Conservation (phyloP, 2,113 vertebrate genomes). For the Mionectes macconnelli region DNA sequence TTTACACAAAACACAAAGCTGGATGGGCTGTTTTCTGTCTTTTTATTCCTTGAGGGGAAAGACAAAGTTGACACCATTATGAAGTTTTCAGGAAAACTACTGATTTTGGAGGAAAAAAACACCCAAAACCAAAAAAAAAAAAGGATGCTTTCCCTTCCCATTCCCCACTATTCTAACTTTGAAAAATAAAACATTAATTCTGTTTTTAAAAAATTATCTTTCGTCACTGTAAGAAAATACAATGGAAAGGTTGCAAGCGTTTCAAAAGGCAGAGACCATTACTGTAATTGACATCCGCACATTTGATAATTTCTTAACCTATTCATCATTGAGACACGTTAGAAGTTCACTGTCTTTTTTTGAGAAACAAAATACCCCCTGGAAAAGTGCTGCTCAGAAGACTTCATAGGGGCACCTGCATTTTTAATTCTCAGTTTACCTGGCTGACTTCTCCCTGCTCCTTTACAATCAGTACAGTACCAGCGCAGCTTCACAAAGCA, state of each 20-base stretch:
- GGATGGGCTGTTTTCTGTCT: not conserved
- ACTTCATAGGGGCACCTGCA: not conserved
- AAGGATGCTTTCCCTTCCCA: not conserved
- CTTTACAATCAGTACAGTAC: not conserved
- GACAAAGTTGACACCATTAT: not conserved
- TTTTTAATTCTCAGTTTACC: not conserved
- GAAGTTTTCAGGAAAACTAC: not conserved
- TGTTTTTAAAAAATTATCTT: not conserved
- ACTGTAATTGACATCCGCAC: not conserved
- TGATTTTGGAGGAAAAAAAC: not conserved
- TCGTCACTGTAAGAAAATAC: not conserved
- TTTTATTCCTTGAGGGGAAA: not conserved
- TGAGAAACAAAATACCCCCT: not conserved
- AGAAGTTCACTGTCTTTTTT: not conserved
- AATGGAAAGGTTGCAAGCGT: not conserved
- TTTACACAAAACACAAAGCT: not conserved
- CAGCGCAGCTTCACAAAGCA: not conserved
- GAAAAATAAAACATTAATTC: not conserved
- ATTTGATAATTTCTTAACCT: not conserved
- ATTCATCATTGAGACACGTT: not conserved
- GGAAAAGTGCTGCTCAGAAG: not conserved
- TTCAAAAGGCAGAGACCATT: not conserved
- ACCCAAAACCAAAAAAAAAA: not conserved
- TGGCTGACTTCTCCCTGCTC: not conserved
- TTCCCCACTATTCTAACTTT: not conserved